Percentiles rank a stretch among this genome's conserved stretches.
These are phyloP conservation scores for Callorhinus ursinus DNA, from an alignment of 2,113 vertebrate genomes.

Conservation along the genomic window DNA sequence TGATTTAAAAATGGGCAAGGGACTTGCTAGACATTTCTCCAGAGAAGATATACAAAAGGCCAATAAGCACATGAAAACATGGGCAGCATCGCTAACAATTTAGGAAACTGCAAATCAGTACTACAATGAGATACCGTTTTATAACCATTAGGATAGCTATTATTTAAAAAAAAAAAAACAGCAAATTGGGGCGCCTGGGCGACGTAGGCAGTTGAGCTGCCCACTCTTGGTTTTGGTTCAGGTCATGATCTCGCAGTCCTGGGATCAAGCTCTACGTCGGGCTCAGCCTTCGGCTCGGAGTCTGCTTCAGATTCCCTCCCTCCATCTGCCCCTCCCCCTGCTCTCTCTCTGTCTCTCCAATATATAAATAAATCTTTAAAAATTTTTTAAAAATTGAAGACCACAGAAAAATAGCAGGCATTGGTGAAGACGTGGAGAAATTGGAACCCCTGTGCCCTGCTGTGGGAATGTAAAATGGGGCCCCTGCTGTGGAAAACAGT, in stretches of 20 bases:
- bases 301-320: background rate
- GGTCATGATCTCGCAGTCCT: background rate
- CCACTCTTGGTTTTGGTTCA: background rate
- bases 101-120: background rate
- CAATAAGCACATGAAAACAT: background rate
- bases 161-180: background rate
- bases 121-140: background rate
- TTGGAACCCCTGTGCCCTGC: background rate
- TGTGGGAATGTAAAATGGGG: background rate
- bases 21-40: background rate
- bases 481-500: background rate
- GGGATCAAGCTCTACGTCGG: background rate
- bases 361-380: background rate
- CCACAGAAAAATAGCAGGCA: background rate
- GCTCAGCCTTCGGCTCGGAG: background rate
- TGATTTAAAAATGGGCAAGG: background rate
- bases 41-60: background rate
- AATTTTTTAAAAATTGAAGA: background rate
- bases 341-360: background rate
- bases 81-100: background rate
- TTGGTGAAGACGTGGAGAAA: background rate
- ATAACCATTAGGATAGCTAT: background rate
- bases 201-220: background rate
- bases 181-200: background rate
- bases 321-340: background rate